phyloP scores from a whole-genome alignment of 2,797 vertebrate species.

The Lerista edwardsae region DNA sequence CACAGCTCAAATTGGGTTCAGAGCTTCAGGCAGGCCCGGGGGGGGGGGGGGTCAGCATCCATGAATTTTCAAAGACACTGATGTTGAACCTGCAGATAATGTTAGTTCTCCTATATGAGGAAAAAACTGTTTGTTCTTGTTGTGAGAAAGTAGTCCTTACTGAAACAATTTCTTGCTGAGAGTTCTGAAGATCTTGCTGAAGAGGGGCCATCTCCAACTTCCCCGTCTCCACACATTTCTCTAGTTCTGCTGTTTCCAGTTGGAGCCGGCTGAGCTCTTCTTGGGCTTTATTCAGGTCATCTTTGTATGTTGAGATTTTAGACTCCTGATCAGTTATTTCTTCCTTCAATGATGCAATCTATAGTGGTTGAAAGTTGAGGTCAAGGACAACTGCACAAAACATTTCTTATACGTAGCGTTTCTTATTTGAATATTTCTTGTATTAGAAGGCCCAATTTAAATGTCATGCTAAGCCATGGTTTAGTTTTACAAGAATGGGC shows the following conservation, averaged over 20 bases:
- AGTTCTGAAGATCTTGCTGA: constrained; percentile 89
- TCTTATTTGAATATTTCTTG: no score
- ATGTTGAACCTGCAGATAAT: no score
- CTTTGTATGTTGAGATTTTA: constrained; percentile 89
- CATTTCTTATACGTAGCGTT: no score
- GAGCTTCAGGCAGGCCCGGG: no score
- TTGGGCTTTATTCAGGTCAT: constrained; percentile 89
- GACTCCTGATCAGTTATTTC: constrained; percentile 93
- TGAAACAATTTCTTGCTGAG: constrained; percentile 90
- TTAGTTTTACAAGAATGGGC: no score
- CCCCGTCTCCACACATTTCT: constrained; percentile 89
- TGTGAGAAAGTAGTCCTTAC: constrained; percentile 76
- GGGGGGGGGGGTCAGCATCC: no score
- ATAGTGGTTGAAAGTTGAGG: constrained; percentile 30
- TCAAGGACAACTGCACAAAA: not conserved
- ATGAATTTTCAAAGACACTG: no score
- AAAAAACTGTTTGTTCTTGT: not conserved
- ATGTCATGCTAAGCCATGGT: no score
- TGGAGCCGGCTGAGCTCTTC: constrained; percentile 91
- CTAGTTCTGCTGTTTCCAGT: constrained; percentile 89
- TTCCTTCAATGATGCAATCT: constrained; percentile 91
- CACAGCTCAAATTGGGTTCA: no score
- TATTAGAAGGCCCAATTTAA: no score
- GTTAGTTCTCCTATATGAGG: no score
- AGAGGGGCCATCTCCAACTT: constrained; percentile 90